These are phyloP conservation scores for Leptocoma aspasia DNA, from an alignment of 2,113 vertebrate species.

Conservation along the genomic window DNA sequence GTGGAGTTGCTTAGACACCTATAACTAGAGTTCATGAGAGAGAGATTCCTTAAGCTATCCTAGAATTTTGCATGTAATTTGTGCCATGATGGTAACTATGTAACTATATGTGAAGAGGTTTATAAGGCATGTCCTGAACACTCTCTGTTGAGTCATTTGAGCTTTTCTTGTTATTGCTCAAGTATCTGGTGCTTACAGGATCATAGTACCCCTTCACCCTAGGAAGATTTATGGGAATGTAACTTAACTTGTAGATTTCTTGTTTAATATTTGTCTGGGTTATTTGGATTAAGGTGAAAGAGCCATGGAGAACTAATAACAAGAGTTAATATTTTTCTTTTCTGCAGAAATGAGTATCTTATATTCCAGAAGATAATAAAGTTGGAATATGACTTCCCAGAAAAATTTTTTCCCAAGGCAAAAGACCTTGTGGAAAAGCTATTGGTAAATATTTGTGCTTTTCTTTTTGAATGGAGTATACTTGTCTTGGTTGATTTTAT, in stretches of 20 bases:
- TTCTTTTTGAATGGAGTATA: neutral
- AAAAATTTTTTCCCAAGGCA: constrained; percentile 99
- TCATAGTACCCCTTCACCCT: neutral
- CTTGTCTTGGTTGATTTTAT: neutral
- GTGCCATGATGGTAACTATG: neutral
- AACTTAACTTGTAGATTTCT: neutral
- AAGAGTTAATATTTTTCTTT: constrained; percentile 14
- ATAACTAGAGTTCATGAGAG: neutral
- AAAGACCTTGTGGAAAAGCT: constrained; percentile 96
- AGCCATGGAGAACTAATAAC: neutral
- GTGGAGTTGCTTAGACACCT: neutral
- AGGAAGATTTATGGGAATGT: neutral
- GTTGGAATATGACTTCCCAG: constrained; percentile 97
- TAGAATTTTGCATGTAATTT: neutral
- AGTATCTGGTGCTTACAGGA: neutral
- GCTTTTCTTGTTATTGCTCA: neutral
- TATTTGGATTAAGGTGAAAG: neutral
- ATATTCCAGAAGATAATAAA: constrained; percentile 99
- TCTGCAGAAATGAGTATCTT: constrained; percentile 94
- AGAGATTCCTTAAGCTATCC: neutral
- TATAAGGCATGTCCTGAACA: neutral
- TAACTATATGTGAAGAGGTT: neutral
- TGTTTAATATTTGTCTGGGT: neutral
- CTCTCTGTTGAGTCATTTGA: neutral
- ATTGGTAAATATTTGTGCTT: constrained; percentile 77